Percentiles rank a stretch among this genome's conserved stretches.
Conservation (phyloP, 2,113 vertebrate species). For the Callaeas wilsoni region DNA sequence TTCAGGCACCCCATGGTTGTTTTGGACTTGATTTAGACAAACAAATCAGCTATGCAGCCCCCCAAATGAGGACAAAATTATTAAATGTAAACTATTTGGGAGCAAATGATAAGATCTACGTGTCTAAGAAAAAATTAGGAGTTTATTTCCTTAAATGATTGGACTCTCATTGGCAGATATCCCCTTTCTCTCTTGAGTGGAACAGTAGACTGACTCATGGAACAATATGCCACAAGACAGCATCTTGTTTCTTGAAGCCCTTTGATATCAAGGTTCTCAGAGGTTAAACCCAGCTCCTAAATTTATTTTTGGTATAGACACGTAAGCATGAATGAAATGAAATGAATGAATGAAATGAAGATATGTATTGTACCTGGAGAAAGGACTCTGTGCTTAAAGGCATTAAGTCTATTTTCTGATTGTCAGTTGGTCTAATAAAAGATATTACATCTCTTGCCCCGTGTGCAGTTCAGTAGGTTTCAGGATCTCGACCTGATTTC, state of each 20-base stretch:
- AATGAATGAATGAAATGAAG: neutral
- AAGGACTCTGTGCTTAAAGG: neutral
- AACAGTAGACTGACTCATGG: neutral
- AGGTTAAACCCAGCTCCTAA: neutral
- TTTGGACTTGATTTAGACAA: neutral
- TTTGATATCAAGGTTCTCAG: neutral
- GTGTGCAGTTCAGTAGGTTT: neutral
- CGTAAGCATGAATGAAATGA: neutral
- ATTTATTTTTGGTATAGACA: neutral
- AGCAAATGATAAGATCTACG: neutral
- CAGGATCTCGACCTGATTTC: neutral
- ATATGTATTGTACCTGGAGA: neutral
- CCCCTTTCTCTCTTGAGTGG: neutral
- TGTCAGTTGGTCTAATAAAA: neutral
- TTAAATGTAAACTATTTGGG: neutral
- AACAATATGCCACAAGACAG: neutral
- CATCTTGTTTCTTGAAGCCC: neutral
- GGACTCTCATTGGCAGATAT: neutral
- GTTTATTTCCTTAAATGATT: neutral
- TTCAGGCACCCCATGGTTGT: neutral
- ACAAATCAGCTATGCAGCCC: neutral
- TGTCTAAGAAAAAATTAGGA: neutral
- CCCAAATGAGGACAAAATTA: neutral
- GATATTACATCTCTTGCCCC: neutral
- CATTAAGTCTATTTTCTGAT: neutral